A percentile compares a stretch with the other conserved stretches of the same genome.
These are phyloP conservation scores for Eristalis tenax DNA, from an alignment of 2,888 invertebrate genomes.

Conservation along the genomic window DNA sequence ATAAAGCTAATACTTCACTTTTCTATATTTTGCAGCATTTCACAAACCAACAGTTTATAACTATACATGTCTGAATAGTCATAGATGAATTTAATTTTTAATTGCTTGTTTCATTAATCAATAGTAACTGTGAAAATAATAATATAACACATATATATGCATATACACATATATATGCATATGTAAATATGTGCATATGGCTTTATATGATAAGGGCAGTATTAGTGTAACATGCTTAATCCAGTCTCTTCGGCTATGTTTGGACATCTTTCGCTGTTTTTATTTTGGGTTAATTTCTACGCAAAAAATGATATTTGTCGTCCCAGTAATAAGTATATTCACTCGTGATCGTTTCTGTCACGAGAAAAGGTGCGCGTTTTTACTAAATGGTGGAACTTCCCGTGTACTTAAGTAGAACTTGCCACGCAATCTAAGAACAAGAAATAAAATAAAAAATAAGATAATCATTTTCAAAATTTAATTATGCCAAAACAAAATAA, in stretches of 20 bases:
- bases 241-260: background rate
- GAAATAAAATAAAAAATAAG: constrained; percentile 56
- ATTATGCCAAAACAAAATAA: background rate
- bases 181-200: too few relatives aligned
- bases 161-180: too few relatives aligned
- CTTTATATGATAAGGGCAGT: too few relatives aligned
- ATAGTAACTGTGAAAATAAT: too few relatives aligned
- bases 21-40: background rate
- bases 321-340: constrained; percentile 44
- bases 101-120: too few relatives aligned
- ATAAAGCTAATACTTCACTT: background rate
- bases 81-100: too few relatives aligned
- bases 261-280: constrained; percentile 50
- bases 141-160: too few relatives aligned
- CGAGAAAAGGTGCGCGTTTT: constrained; percentile 76
- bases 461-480: constrained; percentile 12
- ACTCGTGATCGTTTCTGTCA: constrained; percentile 26
- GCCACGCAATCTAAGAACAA: constrained; percentile 84
- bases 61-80: too few relatives aligned
- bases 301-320: constrained; percentile 69
- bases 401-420: constrained; percentile 88
- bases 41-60: too few relatives aligned
- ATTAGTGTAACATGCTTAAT: background rate
- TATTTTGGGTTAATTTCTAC: constrained; percentile 8
- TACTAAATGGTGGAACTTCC: constrained; percentile 84